Conservation (phyloP, 2,113 vertebrate species). For the Hemiscyllium ocellatum region DNA sequence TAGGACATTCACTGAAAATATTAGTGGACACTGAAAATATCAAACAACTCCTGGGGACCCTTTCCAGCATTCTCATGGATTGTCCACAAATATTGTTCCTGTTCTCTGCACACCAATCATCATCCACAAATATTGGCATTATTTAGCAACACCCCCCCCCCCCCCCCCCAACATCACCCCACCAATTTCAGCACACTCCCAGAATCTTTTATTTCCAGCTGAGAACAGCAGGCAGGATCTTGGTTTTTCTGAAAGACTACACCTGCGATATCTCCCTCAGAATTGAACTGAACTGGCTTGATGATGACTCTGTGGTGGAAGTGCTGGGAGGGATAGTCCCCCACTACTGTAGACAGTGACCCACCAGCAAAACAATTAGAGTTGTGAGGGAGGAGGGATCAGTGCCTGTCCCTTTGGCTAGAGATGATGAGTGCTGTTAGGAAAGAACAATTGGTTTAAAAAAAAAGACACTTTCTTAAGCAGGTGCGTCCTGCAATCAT, state of each 20-base stretch:
- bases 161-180: too few relatives aligned
- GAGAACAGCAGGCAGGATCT: not conserved
- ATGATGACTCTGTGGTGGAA: not conserved
- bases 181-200: not conserved
- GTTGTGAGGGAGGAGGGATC: not conserved
- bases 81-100: too few relatives aligned
- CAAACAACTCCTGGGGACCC: too few relatives aligned
- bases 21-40: too few relatives aligned
- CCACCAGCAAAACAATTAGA: not conserved
- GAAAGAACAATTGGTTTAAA: not conserved
- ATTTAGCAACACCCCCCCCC: too few relatives aligned
- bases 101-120: too few relatives aligned
- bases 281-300: not conserved
- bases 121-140: too few relatives aligned
- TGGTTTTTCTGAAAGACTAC: not conserved
- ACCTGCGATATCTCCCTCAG: not conserved
- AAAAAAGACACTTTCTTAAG: not conserved
- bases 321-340: not conserved
- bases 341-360: not conserved
- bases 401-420: not conserved
- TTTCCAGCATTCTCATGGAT: too few relatives aligned
- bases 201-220: not conserved
- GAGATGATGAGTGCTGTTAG: not conserved
- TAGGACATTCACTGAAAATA: too few relatives aligned
- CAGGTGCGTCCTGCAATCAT: not conserved